A percentile compares a stretch with the other conserved stretches of the same genome.
phyloP scores from a whole-genome alignment of 2,113 vertebrate genomes.

The Eurystomus gularis region DNA sequence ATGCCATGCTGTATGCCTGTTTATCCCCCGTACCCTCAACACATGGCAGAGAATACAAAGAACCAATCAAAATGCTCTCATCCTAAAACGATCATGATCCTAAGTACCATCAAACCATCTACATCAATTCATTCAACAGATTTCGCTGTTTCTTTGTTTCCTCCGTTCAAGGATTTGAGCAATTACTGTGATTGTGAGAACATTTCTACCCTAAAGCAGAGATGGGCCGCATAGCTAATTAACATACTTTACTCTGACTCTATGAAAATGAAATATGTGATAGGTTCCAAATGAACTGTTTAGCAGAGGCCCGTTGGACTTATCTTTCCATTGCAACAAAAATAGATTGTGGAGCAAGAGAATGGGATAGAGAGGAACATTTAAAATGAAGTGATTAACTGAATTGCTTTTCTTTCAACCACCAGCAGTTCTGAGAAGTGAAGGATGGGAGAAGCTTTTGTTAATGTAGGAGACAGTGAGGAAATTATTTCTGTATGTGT shows the following conservation, averaged over 20 bases:
- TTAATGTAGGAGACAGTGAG: background rate
- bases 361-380: background rate
- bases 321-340: background rate
- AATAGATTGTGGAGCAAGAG: background rate
- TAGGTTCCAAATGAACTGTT: background rate
- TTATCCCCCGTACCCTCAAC: background rate
- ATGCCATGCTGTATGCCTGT: background rate
- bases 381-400: background rate
- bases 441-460: background rate
- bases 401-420: slow-evolving; percentile 6
- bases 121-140: background rate
- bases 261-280: background rate
- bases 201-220: background rate
- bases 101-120: background rate
- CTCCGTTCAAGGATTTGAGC: background rate
- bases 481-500: background rate
- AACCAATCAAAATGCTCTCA: background rate
- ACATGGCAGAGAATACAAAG: background rate
- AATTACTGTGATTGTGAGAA: slow-evolving; percentile 19
- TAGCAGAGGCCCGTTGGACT: background rate
- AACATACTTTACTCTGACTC: background rate
- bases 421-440: background rate
- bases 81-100: background rate
- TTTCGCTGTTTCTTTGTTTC: slow-evolving; percentile 2
- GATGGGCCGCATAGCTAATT: background rate